Conservation (phyloP, 2,113 vertebrate genomes). For the Bubo blakistoni region DNA sequence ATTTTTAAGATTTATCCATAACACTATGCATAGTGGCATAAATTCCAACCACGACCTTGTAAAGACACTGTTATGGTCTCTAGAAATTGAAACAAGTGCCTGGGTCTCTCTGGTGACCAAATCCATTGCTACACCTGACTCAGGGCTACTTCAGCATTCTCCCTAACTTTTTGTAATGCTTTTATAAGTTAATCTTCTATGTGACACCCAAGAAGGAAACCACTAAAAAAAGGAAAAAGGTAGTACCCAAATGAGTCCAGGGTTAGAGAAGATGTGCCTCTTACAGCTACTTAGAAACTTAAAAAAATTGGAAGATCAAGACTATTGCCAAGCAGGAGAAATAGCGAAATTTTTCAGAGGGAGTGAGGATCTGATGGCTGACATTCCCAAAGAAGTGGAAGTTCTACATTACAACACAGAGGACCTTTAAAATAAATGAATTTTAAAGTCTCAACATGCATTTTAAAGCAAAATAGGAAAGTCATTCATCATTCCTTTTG, state of each 20-base stretch:
- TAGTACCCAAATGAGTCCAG: background rate
- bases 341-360: background rate
- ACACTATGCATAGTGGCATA: background rate
- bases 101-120: background rate
- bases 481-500: background rate
- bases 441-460: background rate
- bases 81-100: background rate
- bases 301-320: background rate
- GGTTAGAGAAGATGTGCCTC: background rate
- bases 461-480: background rate
- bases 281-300: background rate
- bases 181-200: background rate
- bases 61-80: background rate
- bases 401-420: background rate
- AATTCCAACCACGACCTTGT: background rate
- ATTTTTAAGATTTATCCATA: background rate
- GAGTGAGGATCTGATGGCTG: background rate
- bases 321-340: background rate
- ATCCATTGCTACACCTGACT: background rate
- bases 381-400: background rate
- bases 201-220: background rate
- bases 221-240: background rate
- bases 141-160: background rate
- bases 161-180: background rate
- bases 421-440: background rate